Base-by-base conservation (phyloP, 2,113 vertebrate genomes). In the Pyxicephalus adspersus region DNA sequence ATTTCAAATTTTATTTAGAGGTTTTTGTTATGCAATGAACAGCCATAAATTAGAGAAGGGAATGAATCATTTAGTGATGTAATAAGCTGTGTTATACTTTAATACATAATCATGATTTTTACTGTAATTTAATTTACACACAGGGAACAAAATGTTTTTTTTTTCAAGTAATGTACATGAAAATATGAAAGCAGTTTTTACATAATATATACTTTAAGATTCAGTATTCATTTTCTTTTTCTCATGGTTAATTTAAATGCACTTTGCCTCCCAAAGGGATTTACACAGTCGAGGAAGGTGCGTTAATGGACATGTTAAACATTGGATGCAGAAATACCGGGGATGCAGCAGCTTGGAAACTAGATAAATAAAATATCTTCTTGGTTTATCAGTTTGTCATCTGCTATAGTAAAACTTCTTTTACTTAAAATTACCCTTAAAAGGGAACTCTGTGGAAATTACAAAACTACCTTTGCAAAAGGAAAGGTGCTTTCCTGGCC, bases 1-100 rank as follows among this genome's bases (percentile, higher is more conserved):
- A 77, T 85, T 77, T 86, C 84, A 88, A 85, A 73, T 45, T 86
- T 87, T 79, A 77, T 85, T 77, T 86, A 83, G 87, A 85, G 76
- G 34, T 29, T 65, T 88, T 83, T 87, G 85, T 84, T 85, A 86
- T 84, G 83, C 64, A 2, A 25, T 72, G 61, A 77, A 81, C 76
- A 83, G 52, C 61, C 50, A 61, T 52, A 84, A 79, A 84, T 86
- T 86, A 86, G 63, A 73, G 68, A 81, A 57, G 51, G 50, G 79
- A 81, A 74, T 65, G 20, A n/a, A 52, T 73, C 60, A 81, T 74
- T 74, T 65, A 83, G 75, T 28, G 83, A 72, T 71, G 60, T 85
- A 79, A 60, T 0, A 79, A 61, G 1, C 72, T 82, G 1, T 72
- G 79, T 58, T 74, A 66, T 65, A 20, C 81, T 86, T 84, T 85